Evolutionary conservation across 2,113 vertebrate species (phyloP).

Genomic region (Mormyrus iriodes): DNA sequence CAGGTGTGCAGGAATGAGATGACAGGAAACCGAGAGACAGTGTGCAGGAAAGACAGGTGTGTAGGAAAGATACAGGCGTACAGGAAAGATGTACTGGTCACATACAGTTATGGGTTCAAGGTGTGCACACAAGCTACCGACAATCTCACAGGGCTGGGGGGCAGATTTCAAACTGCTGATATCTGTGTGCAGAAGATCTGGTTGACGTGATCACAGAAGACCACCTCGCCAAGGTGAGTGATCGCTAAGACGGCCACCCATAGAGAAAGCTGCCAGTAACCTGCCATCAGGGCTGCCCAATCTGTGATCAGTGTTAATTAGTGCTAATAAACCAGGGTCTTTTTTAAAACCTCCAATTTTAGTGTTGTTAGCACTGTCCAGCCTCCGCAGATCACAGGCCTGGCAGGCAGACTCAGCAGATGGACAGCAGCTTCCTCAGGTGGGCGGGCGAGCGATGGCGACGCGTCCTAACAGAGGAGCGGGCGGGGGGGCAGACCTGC

Average conservation of each 20-base stretch:
- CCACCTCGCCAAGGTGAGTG: background rate
- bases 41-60: background rate
- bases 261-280: background rate
- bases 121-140: background rate
- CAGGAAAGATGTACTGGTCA: background rate
- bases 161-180: background rate
- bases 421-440: background rate
- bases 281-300: background rate
- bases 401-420: background rate
- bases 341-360: background rate
- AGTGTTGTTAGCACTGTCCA: background rate
- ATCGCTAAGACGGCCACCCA: background rate
- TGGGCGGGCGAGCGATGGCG: background rate
- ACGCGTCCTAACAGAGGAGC: background rate
- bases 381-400: background rate
- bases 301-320: background rate
- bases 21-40: background rate
- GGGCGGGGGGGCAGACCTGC: constrained; percentile 67
- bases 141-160: background rate
- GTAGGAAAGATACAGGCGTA: too few relatives aligned
- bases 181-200: background rate
- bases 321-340: background rate
- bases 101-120: background rate
- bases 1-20: background rate
- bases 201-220: background rate